Evolutionary conservation across 2,888 invertebrate species (phyloP), one percentile per base, ranked within the genome.

Genomic region (Drosophila barbarae): DNA sequence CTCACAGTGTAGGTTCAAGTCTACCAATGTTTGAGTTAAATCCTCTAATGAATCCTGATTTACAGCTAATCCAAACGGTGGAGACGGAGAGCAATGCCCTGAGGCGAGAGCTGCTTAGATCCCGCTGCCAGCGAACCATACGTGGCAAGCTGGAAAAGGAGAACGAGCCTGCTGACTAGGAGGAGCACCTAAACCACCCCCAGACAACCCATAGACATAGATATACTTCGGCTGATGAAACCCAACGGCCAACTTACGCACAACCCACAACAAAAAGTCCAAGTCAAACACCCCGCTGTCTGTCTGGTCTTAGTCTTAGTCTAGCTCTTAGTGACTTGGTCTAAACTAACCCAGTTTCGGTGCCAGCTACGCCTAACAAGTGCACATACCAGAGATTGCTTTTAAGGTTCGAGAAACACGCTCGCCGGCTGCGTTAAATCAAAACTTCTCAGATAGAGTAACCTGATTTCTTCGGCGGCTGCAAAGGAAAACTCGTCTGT

Each of bases 41-140:
- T 44, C 21, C 39, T 18, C 6, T 60, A 47, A 46, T 5, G 1
- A 5, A 0, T 12, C 1, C 5, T 7, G 1, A 10, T 4, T 35
- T 44, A 8, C 60, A 88, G 88, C 68, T 88, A 3, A 55, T 83
- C 7, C 64, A 87, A 64, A 86, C 74, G 3, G 82, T 80, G 0
- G 86, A 88, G 56, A 59, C 78, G 3, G 86, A 88, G 53, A 87
- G 85, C 34, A 82, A 84, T 74, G 72, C 72, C 9, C 60, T 88
- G 35, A 73, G 87, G 9, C 77, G 88, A 21, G 87, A 88, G 53
- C 73, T 87, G 4, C 57, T 88, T n/a, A 74, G 87, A 6, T 85
- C 86, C 5, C 87, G 88, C 35, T 69, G 74, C 12, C 86, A 86
- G 35, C 80, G 73, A 28, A 76, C 53, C 21, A 42, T 70, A 6